phyloP scores from a whole-genome alignment of 1,140 invertebrate species.

The Fopius arisanus region DNA sequence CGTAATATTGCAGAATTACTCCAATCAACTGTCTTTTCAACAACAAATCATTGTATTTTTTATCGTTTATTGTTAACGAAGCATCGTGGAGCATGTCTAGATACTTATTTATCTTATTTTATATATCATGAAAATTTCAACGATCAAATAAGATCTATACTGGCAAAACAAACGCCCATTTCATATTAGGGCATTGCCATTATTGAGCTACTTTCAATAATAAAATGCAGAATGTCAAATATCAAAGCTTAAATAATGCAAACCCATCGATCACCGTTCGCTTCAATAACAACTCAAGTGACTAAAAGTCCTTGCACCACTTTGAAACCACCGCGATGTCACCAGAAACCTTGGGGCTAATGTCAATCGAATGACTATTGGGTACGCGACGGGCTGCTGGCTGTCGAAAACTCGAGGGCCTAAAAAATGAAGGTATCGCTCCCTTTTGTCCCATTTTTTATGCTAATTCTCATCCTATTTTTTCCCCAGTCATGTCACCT shows the following conservation, averaged over 20 bases:
- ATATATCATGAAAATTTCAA: too few species aligned
- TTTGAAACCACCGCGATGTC: not conserved
- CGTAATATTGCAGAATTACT: not conserved
- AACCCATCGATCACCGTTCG: constrained; percentile 25
- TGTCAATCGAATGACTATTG: constrained; percentile 63
- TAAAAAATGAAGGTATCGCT: not conserved
- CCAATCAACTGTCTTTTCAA: too few species aligned
- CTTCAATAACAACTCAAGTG: not conserved
- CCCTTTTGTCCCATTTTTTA: not conserved
- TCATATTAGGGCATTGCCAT: too few species aligned
- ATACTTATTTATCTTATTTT: too few species aligned
- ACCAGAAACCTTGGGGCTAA: constrained; percentile 42
- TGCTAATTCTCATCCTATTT: not conserved
- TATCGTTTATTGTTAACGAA: too few species aligned
- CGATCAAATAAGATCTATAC: too few species aligned
- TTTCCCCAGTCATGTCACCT: constrained; percentile 1
- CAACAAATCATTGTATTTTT: too few species aligned
- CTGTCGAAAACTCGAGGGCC: constrained; percentile 33
- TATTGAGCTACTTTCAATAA: not conserved
- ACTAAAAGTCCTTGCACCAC: constrained; percentile 6
- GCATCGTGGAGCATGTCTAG: too few species aligned
- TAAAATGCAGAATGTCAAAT: not conserved
- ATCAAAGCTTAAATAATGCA: constrained; percentile 24
- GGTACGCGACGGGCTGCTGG: constrained; percentile 44
- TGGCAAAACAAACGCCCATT: too few species aligned